These are phyloP conservation scores for Linyphia triangularis DNA, from an alignment of 2,888 invertebrate genomes.

Conservation along the genomic window DNA sequence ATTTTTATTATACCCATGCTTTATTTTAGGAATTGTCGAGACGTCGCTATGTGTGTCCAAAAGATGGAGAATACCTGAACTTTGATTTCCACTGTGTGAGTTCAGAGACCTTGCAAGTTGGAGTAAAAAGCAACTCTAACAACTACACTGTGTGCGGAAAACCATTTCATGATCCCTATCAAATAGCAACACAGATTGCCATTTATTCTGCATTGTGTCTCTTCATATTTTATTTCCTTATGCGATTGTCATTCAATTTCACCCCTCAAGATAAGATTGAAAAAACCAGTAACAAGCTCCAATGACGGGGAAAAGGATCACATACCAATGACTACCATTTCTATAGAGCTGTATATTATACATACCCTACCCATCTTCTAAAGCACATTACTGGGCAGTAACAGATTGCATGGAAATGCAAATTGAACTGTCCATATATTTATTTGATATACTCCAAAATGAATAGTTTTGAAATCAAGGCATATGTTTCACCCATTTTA, in stretches of 20 bases:
- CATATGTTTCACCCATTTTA: too few species aligned
- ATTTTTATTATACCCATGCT: too few species aligned
- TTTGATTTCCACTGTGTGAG: constrained; percentile 61
- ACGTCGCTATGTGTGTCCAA: constrained; percentile 46
- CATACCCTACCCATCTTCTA: too few species aligned
- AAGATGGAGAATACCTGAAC: constrained; percentile 11
- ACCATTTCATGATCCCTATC: not conserved
- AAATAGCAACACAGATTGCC: not conserved
- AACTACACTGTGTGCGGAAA: constrained; percentile 66
- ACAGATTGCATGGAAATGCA: too few species aligned
- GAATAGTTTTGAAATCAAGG: too few species aligned
- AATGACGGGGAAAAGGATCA: too few species aligned
- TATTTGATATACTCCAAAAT: too few species aligned
- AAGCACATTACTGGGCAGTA: too few species aligned
- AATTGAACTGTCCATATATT: too few species aligned
- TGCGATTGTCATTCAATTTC: constrained; percentile 33
- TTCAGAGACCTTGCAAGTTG: not conserved
- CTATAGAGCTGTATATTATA: too few species aligned
- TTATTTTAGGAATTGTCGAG: constrained; percentile 28
- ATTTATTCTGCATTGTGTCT: constrained; percentile 32
- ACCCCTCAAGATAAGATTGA: constrained; percentile 7
- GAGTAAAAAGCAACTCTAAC: not conserved
- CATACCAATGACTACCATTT: too few species aligned
- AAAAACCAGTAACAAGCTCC: not conserved
- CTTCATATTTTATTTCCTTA: not conserved